These are phyloP conservation scores for Mormyrus iriodes DNA, from an alignment of 2,113 vertebrate genomes.

Conservation along the genomic window DNA sequence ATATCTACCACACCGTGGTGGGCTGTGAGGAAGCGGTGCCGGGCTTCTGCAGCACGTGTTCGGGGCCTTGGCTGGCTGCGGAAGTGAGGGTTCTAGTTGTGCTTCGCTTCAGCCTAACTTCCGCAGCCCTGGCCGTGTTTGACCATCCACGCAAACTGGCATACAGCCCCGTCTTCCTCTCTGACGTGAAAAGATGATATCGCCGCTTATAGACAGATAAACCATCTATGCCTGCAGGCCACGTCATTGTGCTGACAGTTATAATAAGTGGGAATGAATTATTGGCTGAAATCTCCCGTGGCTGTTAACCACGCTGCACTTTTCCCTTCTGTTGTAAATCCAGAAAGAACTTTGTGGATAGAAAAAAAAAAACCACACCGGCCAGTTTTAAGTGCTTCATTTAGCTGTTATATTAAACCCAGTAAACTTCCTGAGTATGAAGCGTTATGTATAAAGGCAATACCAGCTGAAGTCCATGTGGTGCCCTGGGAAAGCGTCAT, in stretches of 20 bases:
- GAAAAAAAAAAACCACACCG: neutral
- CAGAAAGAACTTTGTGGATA: neutral
- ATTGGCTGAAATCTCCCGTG: neutral
- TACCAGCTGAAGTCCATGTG: neutral
- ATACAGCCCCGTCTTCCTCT: neutral
- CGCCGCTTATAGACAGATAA: neutral
- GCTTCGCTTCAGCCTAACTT: neutral
- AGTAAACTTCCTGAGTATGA: neutral
- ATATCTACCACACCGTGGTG: neutral
- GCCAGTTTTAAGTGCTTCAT: neutral
- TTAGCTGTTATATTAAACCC: neutral
- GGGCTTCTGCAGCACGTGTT: neutral
- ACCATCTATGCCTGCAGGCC: neutral
- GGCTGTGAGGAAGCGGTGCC: neutral
- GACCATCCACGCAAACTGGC: neutral
- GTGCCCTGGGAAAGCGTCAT: neutral
- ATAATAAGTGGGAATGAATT: slow-evolving; percentile 8
- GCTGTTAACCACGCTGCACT: neutral
- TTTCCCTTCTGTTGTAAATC: neutral
- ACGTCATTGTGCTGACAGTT: neutral
- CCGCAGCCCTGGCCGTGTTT: neutral
- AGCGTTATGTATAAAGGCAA: neutral
- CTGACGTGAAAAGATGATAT: neutral
- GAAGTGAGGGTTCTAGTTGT: neutral
- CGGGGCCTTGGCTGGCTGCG: neutral